Percentiles rank a stretch among this genome's conserved stretches.
Conservation (phyloP, 2,797 vertebrate species). For the Erpetoichthys calabaricus region DNA sequence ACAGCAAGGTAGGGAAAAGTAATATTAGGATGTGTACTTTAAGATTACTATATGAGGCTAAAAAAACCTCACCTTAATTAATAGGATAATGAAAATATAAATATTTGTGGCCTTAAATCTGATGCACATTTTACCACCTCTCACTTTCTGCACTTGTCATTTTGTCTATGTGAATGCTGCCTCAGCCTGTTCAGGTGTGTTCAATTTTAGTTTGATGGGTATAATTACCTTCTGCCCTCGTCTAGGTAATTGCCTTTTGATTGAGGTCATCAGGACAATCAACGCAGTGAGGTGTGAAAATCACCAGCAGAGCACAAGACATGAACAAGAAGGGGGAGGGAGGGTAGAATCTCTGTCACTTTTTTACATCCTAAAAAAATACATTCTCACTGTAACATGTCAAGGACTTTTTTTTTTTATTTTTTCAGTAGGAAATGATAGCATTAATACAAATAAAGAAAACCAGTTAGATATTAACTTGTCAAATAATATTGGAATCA, state of each 20-base stretch:
- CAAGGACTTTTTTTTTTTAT: no score
- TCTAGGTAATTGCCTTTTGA: conserved; percentile 91
- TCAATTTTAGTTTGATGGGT: conserved; percentile 59
- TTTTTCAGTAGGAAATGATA: no score
- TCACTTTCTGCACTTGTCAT: conserved; percentile 46
- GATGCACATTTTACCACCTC: conserved; percentile 12
- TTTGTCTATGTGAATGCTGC: conserved; percentile 50
- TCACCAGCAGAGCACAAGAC: conserved; percentile 25
- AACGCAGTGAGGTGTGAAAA: conserved; percentile 63
- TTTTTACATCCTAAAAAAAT: background rate
- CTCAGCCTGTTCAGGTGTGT: conserved; percentile 71
- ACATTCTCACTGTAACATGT: background rate
- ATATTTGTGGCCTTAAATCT: no score
- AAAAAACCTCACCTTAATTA: no score
- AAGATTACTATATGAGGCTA: no score
- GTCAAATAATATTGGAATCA: no score
- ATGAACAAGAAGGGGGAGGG: conserved; percentile 35
- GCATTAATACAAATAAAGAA: no score
- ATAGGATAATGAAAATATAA: no score
- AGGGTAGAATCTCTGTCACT: conserved; percentile 13
- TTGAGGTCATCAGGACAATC: conserved; percentile 94
- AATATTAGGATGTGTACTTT: no score
- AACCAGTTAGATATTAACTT: no score
- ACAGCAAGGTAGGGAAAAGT: no score
- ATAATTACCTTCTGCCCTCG: conserved; percentile 71